These are phyloP conservation scores for Dipodomys spectabilis DNA, from an alignment of 2,113 vertebrate species.

Conservation along the genomic window DNA sequence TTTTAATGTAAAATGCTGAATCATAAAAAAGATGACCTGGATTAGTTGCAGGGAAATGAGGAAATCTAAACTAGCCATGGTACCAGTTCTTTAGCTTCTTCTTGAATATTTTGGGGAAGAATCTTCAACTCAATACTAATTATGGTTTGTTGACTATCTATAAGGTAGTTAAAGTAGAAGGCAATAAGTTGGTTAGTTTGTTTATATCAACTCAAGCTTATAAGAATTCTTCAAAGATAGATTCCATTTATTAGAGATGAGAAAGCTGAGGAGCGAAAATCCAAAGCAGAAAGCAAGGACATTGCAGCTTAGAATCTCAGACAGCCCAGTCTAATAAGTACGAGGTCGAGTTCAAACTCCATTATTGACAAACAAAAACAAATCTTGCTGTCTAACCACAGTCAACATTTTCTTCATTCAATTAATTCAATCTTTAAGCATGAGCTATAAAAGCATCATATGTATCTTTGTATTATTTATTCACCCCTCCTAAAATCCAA, in stretches of 20 bases:
- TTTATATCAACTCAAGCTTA: neutral
- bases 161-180: neutral
- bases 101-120: conserved; percentile 24
- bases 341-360: too few relatives aligned
- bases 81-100: neutral
- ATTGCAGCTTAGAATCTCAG: conserved; percentile 17
- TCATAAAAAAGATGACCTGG: neutral
- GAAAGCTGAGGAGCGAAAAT: neutral
- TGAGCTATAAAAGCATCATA: neutral
- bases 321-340: neutral
- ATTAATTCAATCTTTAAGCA: neutral
- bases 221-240: neutral
- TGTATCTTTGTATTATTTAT: neutral
- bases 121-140: conserved; percentile 3
- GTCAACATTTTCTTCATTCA: neutral
- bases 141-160: neutral
- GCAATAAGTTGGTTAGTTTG: neutral
- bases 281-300: neutral
- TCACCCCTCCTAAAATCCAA: neutral
- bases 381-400: neutral
- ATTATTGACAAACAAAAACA: too few relatives aligned
- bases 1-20: conserved; percentile 17
- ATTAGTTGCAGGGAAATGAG: neutral
- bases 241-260: neutral
- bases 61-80: neutral